Percentiles rank a stretch among this genome's conserved stretches.
Conservation (phyloP, 2,113 vertebrate genomes). For the Semnornis frantzii region DNA sequence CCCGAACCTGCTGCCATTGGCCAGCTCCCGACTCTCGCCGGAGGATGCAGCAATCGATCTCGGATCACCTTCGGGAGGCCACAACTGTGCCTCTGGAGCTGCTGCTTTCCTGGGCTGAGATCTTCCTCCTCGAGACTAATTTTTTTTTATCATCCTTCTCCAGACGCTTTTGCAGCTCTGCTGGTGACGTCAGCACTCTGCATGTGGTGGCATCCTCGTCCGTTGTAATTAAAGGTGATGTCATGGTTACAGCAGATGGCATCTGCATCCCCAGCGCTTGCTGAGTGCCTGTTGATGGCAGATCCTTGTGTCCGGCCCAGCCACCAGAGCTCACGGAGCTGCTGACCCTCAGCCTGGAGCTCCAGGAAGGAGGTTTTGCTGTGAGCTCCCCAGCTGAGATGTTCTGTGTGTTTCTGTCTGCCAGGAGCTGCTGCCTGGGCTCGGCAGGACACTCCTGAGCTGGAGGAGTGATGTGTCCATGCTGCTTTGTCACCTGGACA, state of each 20-base stretch:
- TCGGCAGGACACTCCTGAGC: neutral
- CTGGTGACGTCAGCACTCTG: neutral
- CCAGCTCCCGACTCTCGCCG: slow-evolving; percentile 52
- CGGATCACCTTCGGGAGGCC: slow-evolving; percentile 20
- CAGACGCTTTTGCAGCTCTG: neutral
- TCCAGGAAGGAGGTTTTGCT: neutral
- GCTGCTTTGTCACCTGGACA: neutral
- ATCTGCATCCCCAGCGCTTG: slow-evolving; percentile 33
- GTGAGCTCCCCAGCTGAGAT: neutral
- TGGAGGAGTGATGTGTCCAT: accelerated
- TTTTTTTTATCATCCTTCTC: neutral
- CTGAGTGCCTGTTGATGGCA: neutral
- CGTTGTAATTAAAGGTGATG: neutral
- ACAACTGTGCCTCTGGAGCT: neutral
- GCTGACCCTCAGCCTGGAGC: neutral
- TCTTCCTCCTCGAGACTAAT: neutral
- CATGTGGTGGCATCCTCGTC: neutral
- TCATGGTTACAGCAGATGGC: neutral
- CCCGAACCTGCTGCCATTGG: slow-evolving; percentile 55
- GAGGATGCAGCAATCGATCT: slow-evolving; percentile 26
- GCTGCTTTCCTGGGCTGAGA: neutral
- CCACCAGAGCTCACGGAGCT: neutral
- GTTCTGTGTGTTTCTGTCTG: neutral
- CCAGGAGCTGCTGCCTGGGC: neutral
- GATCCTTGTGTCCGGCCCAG: neutral